Evolutionary conservation across 2,113 vertebrate species (phyloP).

Genomic region (Marmota monax): DNA sequence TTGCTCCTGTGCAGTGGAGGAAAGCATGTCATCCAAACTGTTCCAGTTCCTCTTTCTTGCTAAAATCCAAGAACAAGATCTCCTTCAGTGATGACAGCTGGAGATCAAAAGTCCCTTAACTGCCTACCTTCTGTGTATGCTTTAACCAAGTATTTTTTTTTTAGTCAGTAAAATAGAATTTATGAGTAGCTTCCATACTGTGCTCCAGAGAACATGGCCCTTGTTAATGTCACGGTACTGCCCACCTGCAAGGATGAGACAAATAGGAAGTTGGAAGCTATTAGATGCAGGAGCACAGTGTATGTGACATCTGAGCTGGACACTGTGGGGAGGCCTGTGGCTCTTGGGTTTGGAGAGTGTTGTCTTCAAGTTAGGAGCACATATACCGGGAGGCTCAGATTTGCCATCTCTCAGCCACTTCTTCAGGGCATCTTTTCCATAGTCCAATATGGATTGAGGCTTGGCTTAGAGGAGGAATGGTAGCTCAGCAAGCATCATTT

Average conservation of each 20-base stretch:
- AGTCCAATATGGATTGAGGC: background rate
- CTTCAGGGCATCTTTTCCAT: background rate
- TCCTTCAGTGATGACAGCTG: background rate
- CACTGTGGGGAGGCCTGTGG: background rate
- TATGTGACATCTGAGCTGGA: too few relatives aligned
- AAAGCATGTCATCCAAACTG: fast-evolving
- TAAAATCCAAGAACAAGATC: background rate
- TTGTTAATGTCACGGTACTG: background rate
- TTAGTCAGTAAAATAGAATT: background rate
- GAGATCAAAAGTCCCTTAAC: background rate
- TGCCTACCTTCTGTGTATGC: background rate
- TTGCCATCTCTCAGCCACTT: background rate
- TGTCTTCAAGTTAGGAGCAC: background rate
- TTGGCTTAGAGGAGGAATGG: background rate
- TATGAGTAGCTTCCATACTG: background rate
- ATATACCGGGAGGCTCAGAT: background rate
- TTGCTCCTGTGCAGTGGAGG: fast-evolving
- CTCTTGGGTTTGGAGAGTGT: too few relatives aligned
- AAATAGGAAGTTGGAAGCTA: too few relatives aligned
- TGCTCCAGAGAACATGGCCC: background rate
- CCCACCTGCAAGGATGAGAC: background rate
- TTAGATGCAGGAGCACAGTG: background rate
- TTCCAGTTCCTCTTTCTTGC: background rate
- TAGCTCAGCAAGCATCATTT: background rate
- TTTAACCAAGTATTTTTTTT: background rate